These are phyloP conservation scores for Basileuterus tristriatus DNA, from an alignment of 2,797 vertebrate genomes.

Conservation along the genomic window DNA sequence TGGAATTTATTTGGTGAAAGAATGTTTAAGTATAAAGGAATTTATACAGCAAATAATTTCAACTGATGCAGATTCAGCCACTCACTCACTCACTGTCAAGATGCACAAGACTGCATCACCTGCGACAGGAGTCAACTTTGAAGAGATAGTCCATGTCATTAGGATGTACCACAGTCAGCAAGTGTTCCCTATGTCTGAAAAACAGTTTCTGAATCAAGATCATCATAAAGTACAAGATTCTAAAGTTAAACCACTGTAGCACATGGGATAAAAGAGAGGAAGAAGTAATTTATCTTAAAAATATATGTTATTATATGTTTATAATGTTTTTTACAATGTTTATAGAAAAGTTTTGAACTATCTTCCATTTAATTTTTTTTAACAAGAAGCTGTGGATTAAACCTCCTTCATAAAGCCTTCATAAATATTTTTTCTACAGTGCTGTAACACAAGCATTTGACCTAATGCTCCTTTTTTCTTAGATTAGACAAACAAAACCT, in stretches of 20 bases:
- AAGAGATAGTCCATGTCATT: background rate
- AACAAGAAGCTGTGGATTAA: background rate
- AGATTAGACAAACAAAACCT: constrained; percentile 2
- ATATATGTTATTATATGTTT: background rate
- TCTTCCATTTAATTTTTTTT: background rate
- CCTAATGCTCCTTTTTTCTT: constrained; percentile 5
- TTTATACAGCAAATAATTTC: background rate
- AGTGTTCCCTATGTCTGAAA: background rate
- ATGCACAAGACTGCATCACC: background rate
- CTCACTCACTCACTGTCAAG: background rate
- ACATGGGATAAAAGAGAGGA: background rate
- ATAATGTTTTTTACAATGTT: background rate
- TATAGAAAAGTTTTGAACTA: background rate
- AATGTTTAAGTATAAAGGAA: background rate
- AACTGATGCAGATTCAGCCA: background rate
- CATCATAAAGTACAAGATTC: background rate
- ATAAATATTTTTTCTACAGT: background rate
- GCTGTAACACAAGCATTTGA: background rate
- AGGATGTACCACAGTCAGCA: background rate
- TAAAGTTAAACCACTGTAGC: background rate
- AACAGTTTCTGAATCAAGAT: background rate
- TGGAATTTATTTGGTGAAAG: background rate
- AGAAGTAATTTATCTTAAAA: background rate
- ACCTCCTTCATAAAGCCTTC: background rate
- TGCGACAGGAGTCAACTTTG: background rate